Conservation (phyloP, 2,797 vertebrate genomes). For the Vespertilio murinus region DNA sequence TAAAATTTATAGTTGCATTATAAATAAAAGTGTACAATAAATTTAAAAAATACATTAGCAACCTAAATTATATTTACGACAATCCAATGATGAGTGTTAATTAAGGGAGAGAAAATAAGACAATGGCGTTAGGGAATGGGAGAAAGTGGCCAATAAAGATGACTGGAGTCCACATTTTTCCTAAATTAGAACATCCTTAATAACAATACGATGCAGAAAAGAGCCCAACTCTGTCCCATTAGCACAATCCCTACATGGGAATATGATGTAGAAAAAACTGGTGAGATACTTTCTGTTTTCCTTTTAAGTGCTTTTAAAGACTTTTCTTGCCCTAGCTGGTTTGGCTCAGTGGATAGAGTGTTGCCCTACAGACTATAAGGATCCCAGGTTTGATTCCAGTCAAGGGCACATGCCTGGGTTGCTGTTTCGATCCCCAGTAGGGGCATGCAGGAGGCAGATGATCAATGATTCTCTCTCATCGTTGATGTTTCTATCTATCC, state of each 20-base stretch:
- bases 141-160: not conserved
- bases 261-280: not conserved
- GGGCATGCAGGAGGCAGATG: too few relatives aligned
- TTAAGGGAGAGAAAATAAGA: not conserved
- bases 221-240: not conserved
- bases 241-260: not conserved
- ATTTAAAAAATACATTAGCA: not conserved
- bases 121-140: not conserved
- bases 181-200: not conserved
- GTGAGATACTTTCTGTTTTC: not conserved
- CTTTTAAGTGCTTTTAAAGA: conserved; percentile 6
- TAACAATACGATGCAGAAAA: not conserved
- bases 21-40: conserved; percentile 15
- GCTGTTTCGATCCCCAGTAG: too few relatives aligned
- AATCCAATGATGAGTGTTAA: not conserved
- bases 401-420: too few relatives aligned
- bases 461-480: too few relatives aligned
- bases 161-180: not conserved
- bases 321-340: not conserved
- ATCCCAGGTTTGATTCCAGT: too few relatives aligned
- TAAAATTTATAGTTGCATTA: not conserved
- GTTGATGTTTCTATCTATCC: too few relatives aligned
- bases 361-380: too few relatives aligned
- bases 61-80: not conserved
- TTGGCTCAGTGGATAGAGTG: too few relatives aligned